Percentiles rank a stretch among this genome's conserved stretches.
Conservation (phyloP, 2,888 invertebrate species). For the Plebejus anna region DNA sequence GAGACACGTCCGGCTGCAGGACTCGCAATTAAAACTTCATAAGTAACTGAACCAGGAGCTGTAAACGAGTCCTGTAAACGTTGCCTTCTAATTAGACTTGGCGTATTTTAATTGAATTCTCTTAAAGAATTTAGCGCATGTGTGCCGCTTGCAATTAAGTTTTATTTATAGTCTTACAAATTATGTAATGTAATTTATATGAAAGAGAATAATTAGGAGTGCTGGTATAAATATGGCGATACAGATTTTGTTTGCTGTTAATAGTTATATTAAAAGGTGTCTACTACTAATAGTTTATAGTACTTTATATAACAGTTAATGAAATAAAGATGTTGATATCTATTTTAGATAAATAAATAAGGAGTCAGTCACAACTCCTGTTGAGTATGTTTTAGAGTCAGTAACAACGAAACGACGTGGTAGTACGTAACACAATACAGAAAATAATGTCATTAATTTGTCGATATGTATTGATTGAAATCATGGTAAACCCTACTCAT, state of each 20-base stretch:
- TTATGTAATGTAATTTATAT: slow-evolving; percentile 11
- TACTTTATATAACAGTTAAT: no score
- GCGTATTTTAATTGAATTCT: slow-evolving; percentile 40
- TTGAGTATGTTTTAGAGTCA: no score
- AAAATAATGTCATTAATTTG: no score
- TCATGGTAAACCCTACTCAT: no score
- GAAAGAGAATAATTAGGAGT: not conserved
- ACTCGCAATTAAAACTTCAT: slow-evolving; percentile 59
- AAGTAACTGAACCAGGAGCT: slow-evolving; percentile 48
- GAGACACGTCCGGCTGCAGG: slow-evolving; percentile 31
- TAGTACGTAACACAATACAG: no score
- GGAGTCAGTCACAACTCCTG: no score
- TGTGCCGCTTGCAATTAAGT: slow-evolving; percentile 18
- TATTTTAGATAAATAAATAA: no score
- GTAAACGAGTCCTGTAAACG: slow-evolving; percentile 54
- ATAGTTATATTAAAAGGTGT: no score
- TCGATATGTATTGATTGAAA: no score
- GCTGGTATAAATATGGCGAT: not conserved
- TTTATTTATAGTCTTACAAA: slow-evolving; percentile 20
- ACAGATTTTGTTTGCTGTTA: not conserved
- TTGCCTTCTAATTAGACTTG: slow-evolving; percentile 51
- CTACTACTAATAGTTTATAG: no score
- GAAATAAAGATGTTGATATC: no score
- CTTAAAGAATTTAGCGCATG: slow-evolving; percentile 22
- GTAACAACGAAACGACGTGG: no score